Evolutionary conservation across 1,140 invertebrate genomes (phyloP).

Genomic region (Eufriesea mexicana): DNA sequence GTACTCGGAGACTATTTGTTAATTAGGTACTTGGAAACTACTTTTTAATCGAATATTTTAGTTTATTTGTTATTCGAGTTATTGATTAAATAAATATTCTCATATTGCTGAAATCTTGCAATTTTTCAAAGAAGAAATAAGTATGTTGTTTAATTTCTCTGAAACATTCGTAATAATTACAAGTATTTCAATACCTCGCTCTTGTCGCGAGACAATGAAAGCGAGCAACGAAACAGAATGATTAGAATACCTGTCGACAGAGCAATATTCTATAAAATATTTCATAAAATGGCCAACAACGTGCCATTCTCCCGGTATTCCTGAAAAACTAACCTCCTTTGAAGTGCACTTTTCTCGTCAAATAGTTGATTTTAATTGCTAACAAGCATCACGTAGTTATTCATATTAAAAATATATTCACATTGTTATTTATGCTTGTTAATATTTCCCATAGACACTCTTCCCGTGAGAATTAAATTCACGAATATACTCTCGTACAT

Average conservation of each 20-base stretch:
- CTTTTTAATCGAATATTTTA: too few relatives aligned
- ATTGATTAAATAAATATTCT: too few relatives aligned
- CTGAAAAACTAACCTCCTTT: slow-evolving; percentile 16
- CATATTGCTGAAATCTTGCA: too few relatives aligned
- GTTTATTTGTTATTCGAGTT: too few relatives aligned
- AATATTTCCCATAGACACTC: background rate
- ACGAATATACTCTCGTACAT: background rate
- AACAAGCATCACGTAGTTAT: background rate
- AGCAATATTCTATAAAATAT: background rate
- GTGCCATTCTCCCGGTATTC: background rate
- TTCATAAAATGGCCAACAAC: slow-evolving; percentile 2
- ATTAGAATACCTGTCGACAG: background rate
- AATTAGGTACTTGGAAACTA: too few relatives aligned
- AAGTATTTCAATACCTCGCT: background rate
- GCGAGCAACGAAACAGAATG: background rate
- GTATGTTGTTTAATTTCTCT: too few relatives aligned
- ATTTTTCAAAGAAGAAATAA: too few relatives aligned
- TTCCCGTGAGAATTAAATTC: background rate
- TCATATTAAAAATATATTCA: background rate
- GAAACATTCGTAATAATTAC: background rate
- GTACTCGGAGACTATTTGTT: too few relatives aligned
- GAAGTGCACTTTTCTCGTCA: background rate
- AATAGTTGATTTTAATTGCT: slow-evolving; percentile 25
- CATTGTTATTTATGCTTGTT: background rate
- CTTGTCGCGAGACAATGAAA: background rate